These are phyloP conservation scores for Drosophila helvetica DNA, from an alignment of 2,888 invertebrate species.

Conservation along the genomic window DNA sequence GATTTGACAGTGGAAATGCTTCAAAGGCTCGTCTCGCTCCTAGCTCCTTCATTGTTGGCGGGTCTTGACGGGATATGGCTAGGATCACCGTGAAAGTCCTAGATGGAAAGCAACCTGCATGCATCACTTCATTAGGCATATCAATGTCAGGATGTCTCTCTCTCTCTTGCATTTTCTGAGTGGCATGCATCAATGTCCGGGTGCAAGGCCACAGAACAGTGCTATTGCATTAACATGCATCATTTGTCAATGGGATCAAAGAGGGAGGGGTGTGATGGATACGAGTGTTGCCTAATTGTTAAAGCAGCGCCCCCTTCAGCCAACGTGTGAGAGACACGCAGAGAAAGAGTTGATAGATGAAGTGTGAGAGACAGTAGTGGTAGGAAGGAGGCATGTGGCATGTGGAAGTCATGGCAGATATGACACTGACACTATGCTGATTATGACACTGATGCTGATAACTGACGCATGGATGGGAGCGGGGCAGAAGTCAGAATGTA, in stretches of 20 bases:
- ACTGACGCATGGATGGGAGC: not conserved
- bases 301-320: conserved; percentile 8
- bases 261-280: not conserved
- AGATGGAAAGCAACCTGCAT: conserved; percentile 10
- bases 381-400: not conserved
- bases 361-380: not conserved
- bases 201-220: not conserved
- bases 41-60: conserved; percentile 8
- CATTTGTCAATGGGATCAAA: conserved; percentile 63
- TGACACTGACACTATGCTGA: too few relatives aligned
- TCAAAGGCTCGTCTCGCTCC: not conserved
- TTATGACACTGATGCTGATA: conserved; percentile 9
- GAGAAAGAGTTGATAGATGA: not conserved
- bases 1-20: conserved; percentile 51
- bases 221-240: conserved; percentile 64
- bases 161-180: not conserved
- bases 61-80: too few relatives aligned
- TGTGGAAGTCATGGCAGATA: not conserved
- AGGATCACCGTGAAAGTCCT: conserved; percentile 1
- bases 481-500: not conserved
- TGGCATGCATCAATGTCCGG: conserved; percentile 60
- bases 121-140: conserved; percentile 73
- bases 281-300: conserved; percentile 40
- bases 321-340: not conserved
- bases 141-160: conserved; percentile 59